Base-by-base conservation (phyloP, 2,888 invertebrate species). In the Bimastos eiseni region DNA sequence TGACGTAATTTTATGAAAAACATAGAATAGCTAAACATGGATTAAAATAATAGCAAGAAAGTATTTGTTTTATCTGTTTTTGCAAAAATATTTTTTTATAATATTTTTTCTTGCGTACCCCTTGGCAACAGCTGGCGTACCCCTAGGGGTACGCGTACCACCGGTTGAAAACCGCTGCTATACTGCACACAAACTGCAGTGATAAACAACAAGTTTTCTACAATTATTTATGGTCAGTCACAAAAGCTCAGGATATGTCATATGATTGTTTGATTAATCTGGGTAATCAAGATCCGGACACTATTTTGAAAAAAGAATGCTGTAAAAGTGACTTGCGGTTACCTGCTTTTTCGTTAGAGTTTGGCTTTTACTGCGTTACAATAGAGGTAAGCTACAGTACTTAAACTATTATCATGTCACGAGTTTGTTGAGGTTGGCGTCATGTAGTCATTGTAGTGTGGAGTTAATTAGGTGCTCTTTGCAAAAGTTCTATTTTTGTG, bases 211-310 rank as follows among this genome's bases (percentile, higher is more conserved):
- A 70, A 70, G 70, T n/a, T 8, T 70, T n/a, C n/a, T n/a, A 11
- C 17, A 70, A 70, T n/a, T 70, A 70, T 70, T 70, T 70, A 70
- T 70, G 70, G 70, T 70, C 70, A n/a, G 70, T 70, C 70, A 70
- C 70, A 6, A 70, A 70, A 13, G 70, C 70, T 70, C 70, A 70
- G n/a, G n/a, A 70, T 70, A 11, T 8, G 70, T 70, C 70, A n/a
- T n/a, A 70, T n/a, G n/a, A 70, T 1, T 70, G 70, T 70, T 70
- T 11, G n/a, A 70, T 70, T 70, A 30, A 6, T 70, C 30, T n/a
- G n/a, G 70, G 70, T 11, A 70, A 70, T 70, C 70, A 70, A 70
- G n/a, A 70, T 70, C n/a, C 70, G n/a, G n/a, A 70, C n/a, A 70
- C 70, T n/a, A 8, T 70, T n/a, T n/a, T 70, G n/a, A 70, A 70